Evolutionary conservation across 2,113 vertebrate species (phyloP), one percentile per base, ranked within the genome.

Genomic region (Gallinago jamesoni): DNA sequence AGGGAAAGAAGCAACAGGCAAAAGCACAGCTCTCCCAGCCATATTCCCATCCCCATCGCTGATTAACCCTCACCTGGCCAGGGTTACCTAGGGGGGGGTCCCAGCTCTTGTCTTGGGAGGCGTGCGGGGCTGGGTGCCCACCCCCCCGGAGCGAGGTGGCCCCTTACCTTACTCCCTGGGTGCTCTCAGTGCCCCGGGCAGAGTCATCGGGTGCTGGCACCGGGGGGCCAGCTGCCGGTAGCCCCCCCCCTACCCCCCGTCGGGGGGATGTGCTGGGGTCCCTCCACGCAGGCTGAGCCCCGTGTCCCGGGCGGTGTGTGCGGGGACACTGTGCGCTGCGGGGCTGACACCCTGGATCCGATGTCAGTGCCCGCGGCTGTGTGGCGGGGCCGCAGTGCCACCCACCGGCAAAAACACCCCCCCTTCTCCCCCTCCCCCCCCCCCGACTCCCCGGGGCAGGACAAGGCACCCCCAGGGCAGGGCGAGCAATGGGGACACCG

Each of bases 371-470:
- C 39, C 5, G 16, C 3, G 9, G 47, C 4, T 2, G 30, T 3
- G n/a, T 17, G 12, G n/a, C 0, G n/a, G 84, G 95, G 66, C 28
- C 21, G 72, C 91, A 94, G 91, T 88, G 96, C 96, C 96, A 95
- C 96, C 96, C 67, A 84, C 87, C 21, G 95, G 31, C 62, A 64
- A 88, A 89, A 89, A 86, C 80, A 35, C 13, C 69, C 62, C 57
- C 37, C 15, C 14, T 50, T 37, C 30, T 33, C 18, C 24, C 13
- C 10, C 15, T 7, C 57, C 45, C 45, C 18, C 43, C 18, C 17
- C 37, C 35, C 35, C 41, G 7, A 33, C 0, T 23, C 15, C 57
- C 9, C 2, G 2, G 33, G 9, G 18, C 20, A 25, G 10, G 30
- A 31, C 25, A 0, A 25, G 4, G 52, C 3, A 21, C 13, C 17